These are phyloP conservation scores for Mus caroli DNA, from an alignment of 2,797 vertebrate genomes.

Conservation along the genomic window DNA sequence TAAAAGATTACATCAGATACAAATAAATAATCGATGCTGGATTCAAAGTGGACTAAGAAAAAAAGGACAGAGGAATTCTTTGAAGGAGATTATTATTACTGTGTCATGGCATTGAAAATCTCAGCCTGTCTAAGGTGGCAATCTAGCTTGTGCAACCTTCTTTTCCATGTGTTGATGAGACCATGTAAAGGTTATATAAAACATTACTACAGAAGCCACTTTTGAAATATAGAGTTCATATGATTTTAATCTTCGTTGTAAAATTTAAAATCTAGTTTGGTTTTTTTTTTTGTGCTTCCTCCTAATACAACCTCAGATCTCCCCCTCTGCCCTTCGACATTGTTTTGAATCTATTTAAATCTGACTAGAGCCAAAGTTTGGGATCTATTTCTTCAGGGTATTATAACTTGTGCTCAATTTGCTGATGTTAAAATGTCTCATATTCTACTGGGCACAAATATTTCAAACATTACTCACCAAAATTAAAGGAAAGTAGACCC, in stretches of 20 bases:
- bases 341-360: background rate
- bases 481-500: constrained; percentile 79
- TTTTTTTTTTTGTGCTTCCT: background rate
- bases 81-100: background rate
- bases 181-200: background rate
- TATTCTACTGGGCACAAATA: constrained; percentile 72
- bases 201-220: background rate
- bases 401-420: constrained; percentile 59
- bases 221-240: constrained; percentile 7
- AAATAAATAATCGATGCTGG: background rate
- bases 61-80: background rate
- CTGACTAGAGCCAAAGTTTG: background rate
- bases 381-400: constrained; percentile 41
- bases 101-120: background rate
- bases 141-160: background rate
- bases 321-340: background rate
- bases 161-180: background rate
- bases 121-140: background rate
- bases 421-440: constrained; percentile 77
- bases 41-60: background rate
- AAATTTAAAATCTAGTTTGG: background rate
- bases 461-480: constrained; percentile 69
- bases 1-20: background rate
- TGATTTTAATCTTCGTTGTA: background rate
- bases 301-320: background rate